These are phyloP conservation scores for Neoniphon sammara DNA, from an alignment of 2,797 vertebrate species.

Conservation along the genomic window DNA sequence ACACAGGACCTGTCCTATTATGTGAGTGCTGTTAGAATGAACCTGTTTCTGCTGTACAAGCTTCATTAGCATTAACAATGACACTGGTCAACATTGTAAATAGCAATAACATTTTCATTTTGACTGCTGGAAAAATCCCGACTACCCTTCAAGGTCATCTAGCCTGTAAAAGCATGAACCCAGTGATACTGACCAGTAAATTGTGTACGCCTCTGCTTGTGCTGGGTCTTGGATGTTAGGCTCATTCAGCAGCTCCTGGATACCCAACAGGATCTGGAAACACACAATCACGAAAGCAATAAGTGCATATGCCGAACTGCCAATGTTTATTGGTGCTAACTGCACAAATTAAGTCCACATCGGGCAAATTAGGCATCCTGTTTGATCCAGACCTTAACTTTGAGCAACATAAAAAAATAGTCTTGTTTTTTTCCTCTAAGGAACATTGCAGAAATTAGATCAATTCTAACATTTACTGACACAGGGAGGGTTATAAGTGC, in stretches of 20 bases:
- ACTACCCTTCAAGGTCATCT: not conserved
- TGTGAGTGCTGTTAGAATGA: not conserved
- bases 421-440: too few species aligned
- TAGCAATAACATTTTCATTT: not conserved
- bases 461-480: too few species aligned
- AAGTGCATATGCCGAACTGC: too few species aligned
- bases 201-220: slow-evolving; percentile 86
- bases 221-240: slow-evolving; percentile 87
- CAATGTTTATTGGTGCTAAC: too few species aligned
- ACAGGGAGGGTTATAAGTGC: too few species aligned
- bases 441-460: too few species aligned
- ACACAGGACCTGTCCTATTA: too few species aligned
- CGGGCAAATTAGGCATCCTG: too few species aligned
- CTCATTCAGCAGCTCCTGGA: slow-evolving; percentile 87
- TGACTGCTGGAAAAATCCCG: not conserved
- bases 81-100: not conserved
- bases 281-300: slow-evolving; percentile 1
- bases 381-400: too few species aligned
- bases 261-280: slow-evolving; percentile 83
- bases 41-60: not conserved
- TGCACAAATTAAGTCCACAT: too few species aligned
- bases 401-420: too few species aligned
- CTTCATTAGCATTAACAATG: too few species aligned
- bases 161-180: not conserved
- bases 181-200: slow-evolving; percentile 82